A percentile compares a stretch with the other conserved stretches of the same genome.
Evolutionary conservation across 2,113 vertebrate genomes (phyloP).

Genomic region (Mobula birostris): DNA sequence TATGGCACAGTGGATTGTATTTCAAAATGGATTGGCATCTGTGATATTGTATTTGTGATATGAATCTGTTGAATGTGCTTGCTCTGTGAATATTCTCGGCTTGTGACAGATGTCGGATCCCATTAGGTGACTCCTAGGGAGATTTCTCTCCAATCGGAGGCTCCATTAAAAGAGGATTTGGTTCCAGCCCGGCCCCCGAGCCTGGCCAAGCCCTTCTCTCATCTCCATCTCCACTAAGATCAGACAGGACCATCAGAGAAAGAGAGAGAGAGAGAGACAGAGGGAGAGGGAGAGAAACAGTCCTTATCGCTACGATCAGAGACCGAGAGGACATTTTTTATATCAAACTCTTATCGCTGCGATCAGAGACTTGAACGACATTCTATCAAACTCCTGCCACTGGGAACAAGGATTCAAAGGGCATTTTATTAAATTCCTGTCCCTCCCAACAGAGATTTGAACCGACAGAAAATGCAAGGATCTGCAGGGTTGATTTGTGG

Average conservation of each 20-base stretch:
- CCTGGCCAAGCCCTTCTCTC: constrained; percentile 36
- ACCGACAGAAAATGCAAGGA: constrained; percentile 31
- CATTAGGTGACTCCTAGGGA: constrained; percentile 36
- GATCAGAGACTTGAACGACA: constrained; percentile 32
- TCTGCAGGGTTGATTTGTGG: constrained; percentile 24
- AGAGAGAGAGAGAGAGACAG: constrained; percentile 39
- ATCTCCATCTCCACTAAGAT: constrained; percentile 36
- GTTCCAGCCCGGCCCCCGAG: constrained; percentile 34
- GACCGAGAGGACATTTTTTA: constrained; percentile 21
- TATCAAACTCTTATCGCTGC: constrained; percentile 34
- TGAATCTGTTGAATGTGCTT: constrained; percentile 38
- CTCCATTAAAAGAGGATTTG: constrained; percentile 38
- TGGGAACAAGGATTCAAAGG: constrained; percentile 32
- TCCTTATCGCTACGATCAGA: constrained; percentile 20
- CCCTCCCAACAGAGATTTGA: constrained; percentile 22
- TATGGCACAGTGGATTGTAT: constrained; percentile 30
- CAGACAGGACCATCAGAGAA: constrained; percentile 38
- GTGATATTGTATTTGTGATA: constrained; percentile 38
- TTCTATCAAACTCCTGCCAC: constrained; percentile 19
- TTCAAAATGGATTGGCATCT: constrained; percentile 37
- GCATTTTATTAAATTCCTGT: constrained; percentile 33
- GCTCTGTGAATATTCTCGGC: constrained; percentile 34
- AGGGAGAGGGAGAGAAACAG: constrained; percentile 39
- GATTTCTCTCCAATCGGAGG: constrained; percentile 37
- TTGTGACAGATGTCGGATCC: constrained; percentile 37